A percentile compares a stretch with the other conserved stretches of the same genome.
Conservation (phyloP, 2,888 invertebrate species). For the Leptodirus hochenwartii region DNA sequence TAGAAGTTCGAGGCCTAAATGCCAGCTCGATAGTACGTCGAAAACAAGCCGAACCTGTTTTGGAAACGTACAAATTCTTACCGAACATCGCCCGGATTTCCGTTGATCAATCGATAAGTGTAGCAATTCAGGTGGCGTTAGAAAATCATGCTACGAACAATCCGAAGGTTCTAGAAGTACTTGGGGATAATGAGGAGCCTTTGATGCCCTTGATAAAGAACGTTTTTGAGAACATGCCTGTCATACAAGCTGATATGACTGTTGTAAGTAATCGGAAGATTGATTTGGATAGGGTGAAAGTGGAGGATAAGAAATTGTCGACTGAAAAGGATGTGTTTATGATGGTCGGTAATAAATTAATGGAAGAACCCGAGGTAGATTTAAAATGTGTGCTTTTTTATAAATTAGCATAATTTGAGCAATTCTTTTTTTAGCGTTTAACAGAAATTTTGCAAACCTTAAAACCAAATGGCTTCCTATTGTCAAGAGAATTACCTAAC, state of each 20-base stretch:
- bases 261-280: conserved; percentile 34
- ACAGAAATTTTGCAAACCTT: background rate
- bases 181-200: conserved; percentile 17
- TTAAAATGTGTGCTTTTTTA: background rate
- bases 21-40: conserved; percentile 56
- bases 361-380: conserved; percentile 30
- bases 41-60: conserved; percentile 51
- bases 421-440: background rate
- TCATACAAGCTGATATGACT: conserved; percentile 46
- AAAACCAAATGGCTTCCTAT: background rate
- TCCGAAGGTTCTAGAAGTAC: conserved; percentile 36
- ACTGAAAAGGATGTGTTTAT: conserved; percentile 18
- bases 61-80: conserved; percentile 59
- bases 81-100: conserved; percentile 31
- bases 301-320: conserved; percentile 41
- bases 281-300: conserved; percentile 32
- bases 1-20: conserved; percentile 39
- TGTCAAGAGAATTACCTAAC: background rate
- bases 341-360: conserved; percentile 22
- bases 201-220: conserved; percentile 36
- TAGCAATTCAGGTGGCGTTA: conserved; percentile 47
- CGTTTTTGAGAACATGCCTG: conserved; percentile 45
- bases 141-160: conserved; percentile 50
- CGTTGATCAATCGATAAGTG: conserved; percentile 28
- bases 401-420: conserved; percentile 1